A percentile compares a stretch with the other conserved stretches of the same genome.
Conservation (phyloP, 2,888 invertebrate genomes). For the Leucophenga maculata region DNA sequence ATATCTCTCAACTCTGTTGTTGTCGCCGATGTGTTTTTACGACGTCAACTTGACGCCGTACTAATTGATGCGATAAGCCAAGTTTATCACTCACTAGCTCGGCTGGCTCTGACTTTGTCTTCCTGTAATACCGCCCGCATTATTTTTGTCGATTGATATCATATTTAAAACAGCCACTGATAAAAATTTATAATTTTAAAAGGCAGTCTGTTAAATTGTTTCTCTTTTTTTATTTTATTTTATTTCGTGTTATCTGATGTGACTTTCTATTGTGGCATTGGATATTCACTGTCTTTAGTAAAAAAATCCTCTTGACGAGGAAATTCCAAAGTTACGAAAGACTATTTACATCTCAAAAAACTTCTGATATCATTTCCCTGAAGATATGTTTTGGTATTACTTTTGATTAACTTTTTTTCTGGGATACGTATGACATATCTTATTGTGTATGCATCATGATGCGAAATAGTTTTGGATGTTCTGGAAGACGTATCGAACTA, state of each 20-base stretch:
- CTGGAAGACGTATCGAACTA: too few relatives aligned
- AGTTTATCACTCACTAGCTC: slow-evolving; percentile 62
- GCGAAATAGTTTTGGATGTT: too few relatives aligned
- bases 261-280: slow-evolving; percentile 19
- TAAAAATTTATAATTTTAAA: slow-evolving; percentile 23
- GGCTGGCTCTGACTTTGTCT: background rate
- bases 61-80: slow-evolving; percentile 64
- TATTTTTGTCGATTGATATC: slow-evolving; percentile 7
- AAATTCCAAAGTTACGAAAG: too few relatives aligned
- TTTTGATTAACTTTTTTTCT: too few relatives aligned
- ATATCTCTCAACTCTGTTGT: slow-evolving; percentile 8
- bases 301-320: too few relatives aligned
- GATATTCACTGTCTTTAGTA: too few relatives aligned
- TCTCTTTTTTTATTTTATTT: background rate
- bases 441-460: too few relatives aligned
- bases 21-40: slow-evolving; percentile 49
- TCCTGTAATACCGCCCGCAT: slow-evolving; percentile 19
- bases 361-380: too few relatives aligned
- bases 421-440: too few relatives aligned
- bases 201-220: background rate
- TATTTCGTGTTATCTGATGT: slow-evolving; percentile 15
- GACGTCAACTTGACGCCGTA: slow-evolving; percentile 65
- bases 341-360: too few relatives aligned
- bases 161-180: slow-evolving; percentile 22
- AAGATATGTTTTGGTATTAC: too few relatives aligned